phyloP scores from a whole-genome alignment of 2,888 invertebrate species.

The Cactoblastis cactorum region DNA sequence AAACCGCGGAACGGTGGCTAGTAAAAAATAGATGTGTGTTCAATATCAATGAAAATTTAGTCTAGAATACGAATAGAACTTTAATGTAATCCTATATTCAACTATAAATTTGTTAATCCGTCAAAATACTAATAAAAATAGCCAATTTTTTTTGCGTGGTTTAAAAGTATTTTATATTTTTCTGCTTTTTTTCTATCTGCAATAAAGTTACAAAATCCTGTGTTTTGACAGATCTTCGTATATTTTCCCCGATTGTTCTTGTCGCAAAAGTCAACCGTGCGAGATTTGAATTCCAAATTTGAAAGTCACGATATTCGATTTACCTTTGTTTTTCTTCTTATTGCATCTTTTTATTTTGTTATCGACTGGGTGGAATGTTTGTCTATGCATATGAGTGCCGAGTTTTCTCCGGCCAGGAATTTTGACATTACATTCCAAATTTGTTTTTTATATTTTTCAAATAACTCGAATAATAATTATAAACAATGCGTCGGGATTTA shows the following conservation, averaged over 20 bases:
- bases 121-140: no score
- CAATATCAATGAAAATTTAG: no score
- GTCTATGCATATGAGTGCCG: constrained; percentile 46
- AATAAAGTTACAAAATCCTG: background rate
- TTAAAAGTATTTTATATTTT: background rate
- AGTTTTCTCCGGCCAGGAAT: constrained; percentile 19
- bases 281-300: constrained; percentile 79
- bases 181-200: background rate
- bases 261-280: constrained; percentile 56
- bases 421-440: constrained; percentile 18
- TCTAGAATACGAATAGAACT: no score
- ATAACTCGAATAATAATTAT: no score
- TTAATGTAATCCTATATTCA: background rate
- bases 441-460: background rate
- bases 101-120: no score
- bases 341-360: constrained; percentile 69
- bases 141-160: no score
- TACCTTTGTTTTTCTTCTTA: constrained; percentile 74
- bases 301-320: constrained; percentile 58
- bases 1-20: no score
- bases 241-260: constrained; percentile 30
- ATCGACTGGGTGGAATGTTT: constrained; percentile 54
- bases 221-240: constrained; percentile 17
- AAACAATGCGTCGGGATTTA: background rate
- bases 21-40: no score